Conservation (phyloP, 1,140 invertebrate species). For the Aphelinus certus region DNA sequence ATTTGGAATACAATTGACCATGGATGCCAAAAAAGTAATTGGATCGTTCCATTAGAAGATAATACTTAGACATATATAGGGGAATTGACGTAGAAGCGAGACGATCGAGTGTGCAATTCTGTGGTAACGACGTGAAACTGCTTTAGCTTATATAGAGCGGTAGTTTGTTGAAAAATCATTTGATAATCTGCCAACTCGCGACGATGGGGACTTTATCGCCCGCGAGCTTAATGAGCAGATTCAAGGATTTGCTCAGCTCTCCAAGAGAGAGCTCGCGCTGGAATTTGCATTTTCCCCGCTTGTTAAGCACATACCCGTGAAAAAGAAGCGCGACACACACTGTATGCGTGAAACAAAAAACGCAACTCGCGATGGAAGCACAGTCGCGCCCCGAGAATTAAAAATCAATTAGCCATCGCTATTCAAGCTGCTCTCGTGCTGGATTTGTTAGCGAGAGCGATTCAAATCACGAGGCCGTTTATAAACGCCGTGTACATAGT, state of each 20-base stretch:
- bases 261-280: background rate
- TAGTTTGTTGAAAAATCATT: slow-evolving; percentile 34
- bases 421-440: no score
- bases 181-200: slow-evolving; percentile 28
- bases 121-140: slow-evolving; percentile 12
- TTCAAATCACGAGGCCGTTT: no score
- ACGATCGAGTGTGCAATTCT: slow-evolving; percentile 4
- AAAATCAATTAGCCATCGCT: no score
- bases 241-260: slow-evolving; percentile 1
- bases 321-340: background rate
- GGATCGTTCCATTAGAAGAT: no score
- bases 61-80: no score
- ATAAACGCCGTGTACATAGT: no score
- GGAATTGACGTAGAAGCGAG: background rate
- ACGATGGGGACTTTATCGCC: slow-evolving; percentile 23
- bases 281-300: background rate
- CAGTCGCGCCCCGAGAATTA: no score
- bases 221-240: slow-evolving; percentile 19
- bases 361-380: no score
- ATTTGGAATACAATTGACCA: no score
- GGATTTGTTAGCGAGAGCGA: no score
- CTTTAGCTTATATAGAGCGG: slow-evolving; percentile 5
- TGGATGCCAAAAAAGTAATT: no score
- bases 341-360: no score
- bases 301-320: background rate